Conservation (phyloP, 2,113 vertebrate genomes). For the Crotophaga sulcirostris region DNA sequence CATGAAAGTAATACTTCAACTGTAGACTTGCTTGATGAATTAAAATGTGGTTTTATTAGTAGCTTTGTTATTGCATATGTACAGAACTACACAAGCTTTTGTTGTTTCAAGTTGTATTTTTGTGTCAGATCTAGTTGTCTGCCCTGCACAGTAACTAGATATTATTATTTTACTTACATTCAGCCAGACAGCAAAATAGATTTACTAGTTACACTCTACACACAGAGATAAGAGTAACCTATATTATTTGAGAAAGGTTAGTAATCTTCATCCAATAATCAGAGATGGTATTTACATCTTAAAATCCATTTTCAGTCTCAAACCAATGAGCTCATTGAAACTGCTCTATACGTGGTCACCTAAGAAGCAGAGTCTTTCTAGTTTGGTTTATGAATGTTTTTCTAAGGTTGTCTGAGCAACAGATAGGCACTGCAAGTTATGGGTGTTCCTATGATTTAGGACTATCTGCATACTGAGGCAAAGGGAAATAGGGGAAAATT, state of each 20-base stretch:
- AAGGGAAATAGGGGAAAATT: neutral
- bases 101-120: neutral
- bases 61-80: neutral
- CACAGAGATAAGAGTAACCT: neutral
- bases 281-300: neutral
- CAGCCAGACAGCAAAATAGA: neutral
- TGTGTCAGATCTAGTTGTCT: neutral
- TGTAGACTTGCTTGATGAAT: neutral
- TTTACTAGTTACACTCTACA: neutral
- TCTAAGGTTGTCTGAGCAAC: neutral
- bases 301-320: neutral
- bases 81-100: neutral
- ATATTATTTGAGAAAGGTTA: neutral
- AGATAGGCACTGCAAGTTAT: neutral
- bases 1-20: neutral
- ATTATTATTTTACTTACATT: neutral
- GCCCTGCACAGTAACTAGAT: neutral
- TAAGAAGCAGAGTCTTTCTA: neutral
- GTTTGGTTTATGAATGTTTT: neutral
- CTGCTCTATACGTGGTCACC: neutral
- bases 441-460: neutral
- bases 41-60: neutral
- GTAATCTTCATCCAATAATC: neutral
- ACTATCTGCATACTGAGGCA: neutral
- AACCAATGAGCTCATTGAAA: neutral